Evolutionary conservation across 1,140 invertebrate genomes (phyloP).

Genomic region (Drosophila ogumai): DNA sequence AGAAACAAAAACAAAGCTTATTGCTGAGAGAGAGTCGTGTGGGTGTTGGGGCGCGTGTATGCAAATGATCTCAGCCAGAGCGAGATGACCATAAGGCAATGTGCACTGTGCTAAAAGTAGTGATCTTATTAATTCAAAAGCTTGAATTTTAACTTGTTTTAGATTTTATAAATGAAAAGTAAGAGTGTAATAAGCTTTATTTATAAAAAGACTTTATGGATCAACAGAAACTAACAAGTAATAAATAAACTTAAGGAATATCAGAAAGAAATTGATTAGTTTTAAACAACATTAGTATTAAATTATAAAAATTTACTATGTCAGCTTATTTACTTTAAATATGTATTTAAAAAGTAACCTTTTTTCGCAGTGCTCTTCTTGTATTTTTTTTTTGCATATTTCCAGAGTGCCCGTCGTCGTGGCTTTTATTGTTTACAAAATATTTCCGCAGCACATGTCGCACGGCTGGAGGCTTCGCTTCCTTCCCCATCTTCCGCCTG

Average conservation of each 20-base stretch:
- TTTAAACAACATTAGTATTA: neutral
- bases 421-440: slow-evolving; percentile 61
- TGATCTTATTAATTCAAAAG: neutral
- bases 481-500: slow-evolving; percentile 22
- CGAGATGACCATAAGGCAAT: neutral
- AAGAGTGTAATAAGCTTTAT: no score
- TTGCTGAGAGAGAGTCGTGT: slow-evolving; percentile 8
- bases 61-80: slow-evolving; percentile 21
- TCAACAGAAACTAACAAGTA: no score
- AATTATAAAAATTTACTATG: neutral
- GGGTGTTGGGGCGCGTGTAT: slow-evolving; percentile 17
- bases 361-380: slow-evolving; percentile 12
- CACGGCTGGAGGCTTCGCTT: slow-evolving; percentile 48
- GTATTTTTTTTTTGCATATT: slow-evolving; percentile 31
- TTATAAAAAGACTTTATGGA: no score
- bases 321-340: neutral
- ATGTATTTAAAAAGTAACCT: no score
- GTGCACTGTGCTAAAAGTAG: neutral
- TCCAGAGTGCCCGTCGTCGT: slow-evolving; percentile 29
- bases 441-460: slow-evolving; percentile 82
- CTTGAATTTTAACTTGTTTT: no score
- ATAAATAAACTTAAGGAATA: neutral
- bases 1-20: slow-evolving; percentile 58
- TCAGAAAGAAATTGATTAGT: no score
- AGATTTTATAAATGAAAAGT: no score